These are phyloP conservation scores for Nephrotoma appendiculata DNA, from an alignment of 2,888 invertebrate species.

Conservation along the genomic window DNA sequence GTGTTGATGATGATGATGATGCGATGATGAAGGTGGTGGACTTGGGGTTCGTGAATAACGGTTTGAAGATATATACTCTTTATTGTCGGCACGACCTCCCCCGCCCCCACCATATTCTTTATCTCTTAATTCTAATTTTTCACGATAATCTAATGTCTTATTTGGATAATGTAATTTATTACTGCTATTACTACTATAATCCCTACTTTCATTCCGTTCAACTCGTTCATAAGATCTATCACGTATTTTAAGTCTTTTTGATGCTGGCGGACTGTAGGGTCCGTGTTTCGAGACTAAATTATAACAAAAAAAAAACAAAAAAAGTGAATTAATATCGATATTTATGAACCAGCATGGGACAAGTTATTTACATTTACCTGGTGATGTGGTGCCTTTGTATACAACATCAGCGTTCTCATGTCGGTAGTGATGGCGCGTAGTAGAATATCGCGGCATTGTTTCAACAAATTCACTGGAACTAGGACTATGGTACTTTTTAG, in stretches of 20 bases:
- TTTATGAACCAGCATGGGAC: background rate
- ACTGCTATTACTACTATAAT: conserved; percentile 1
- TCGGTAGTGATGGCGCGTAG: conserved; percentile 21
- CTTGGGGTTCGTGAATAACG: conserved; percentile 9
- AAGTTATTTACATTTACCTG: conserved; percentile 13
- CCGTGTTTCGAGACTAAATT: conserved; percentile 22
- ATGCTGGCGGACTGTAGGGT: conserved; percentile 22
- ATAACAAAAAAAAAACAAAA: background rate
- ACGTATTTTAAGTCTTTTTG: conserved; percentile 27
- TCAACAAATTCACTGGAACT: conserved; percentile 11
- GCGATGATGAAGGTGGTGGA: background rate
- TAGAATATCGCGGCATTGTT: background rate
- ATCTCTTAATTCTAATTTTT: conserved; percentile 13
- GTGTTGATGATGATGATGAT: background rate
- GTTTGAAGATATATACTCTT: background rate
- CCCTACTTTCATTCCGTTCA: background rate
- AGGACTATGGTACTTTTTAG: conserved; percentile 15
- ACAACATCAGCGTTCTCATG: conserved; percentile 16
- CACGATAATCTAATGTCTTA: conserved; percentile 17
- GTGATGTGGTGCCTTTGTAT: conserved; percentile 18
- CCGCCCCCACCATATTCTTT: conserved; percentile 5
- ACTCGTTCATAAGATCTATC: conserved; percentile 14
- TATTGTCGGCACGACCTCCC: background rate
- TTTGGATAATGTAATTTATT: conserved; percentile 9
- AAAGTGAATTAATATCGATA: background rate